phyloP scores from a whole-genome alignment of 2,113 vertebrate genomes.

The Glaucidium brasilianum region DNA sequence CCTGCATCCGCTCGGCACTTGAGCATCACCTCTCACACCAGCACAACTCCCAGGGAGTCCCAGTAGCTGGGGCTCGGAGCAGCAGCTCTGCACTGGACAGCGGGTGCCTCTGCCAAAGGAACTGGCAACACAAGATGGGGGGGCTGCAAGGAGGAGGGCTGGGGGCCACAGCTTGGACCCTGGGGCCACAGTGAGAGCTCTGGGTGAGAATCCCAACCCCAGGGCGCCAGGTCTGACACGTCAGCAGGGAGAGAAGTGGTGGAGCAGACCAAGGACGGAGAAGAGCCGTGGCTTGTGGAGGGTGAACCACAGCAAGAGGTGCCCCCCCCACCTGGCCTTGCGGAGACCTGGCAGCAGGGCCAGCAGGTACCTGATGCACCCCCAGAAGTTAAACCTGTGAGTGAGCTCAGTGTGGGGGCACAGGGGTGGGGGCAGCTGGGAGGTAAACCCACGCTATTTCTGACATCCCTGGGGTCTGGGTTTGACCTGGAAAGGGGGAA shows the following conservation, averaged over 20 bases:
- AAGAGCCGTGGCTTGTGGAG: not conserved
- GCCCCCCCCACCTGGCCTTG: not conserved
- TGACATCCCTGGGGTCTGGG: not conserved
- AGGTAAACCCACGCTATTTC: not conserved
- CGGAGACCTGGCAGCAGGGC: not conserved
- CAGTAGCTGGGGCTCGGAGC: not conserved
- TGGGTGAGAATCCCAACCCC: not conserved
- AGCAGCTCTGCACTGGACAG: not conserved
- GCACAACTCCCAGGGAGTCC: not conserved
- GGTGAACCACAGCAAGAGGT: not conserved
- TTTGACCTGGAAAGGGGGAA: not conserved
- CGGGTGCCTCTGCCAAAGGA: not conserved
- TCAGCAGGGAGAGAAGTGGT: not conserved
- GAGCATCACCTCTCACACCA: not conserved
- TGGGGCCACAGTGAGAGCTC: not conserved
- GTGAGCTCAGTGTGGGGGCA: rapidly evolving
- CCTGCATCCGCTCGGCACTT: rapidly evolving
- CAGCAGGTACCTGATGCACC: not conserved
- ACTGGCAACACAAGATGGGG: not conserved
- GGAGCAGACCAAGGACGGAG: not conserved
- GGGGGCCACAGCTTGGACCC: not conserved
- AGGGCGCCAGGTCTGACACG: not conserved
- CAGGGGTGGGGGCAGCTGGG: not conserved
- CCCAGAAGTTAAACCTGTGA: not conserved
- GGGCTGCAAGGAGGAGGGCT: not conserved